These are phyloP conservation scores for Myrmophylax atrothorax DNA, from an alignment of 2,113 vertebrate species.

Conservation along the genomic window DNA sequence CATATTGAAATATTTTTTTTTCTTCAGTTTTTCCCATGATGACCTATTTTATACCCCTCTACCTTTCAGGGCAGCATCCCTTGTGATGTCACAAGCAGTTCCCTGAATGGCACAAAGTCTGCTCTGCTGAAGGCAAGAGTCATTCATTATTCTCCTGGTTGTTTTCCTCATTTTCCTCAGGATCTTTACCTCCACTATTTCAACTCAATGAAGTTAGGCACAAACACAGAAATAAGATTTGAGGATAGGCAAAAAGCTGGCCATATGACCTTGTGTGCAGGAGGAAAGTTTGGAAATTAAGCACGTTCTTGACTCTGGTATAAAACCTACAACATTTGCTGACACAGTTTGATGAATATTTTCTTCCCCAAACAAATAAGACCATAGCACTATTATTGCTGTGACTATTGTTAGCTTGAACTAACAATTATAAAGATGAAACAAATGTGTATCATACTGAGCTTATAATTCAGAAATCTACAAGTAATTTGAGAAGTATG, in stretches of 20 bases:
- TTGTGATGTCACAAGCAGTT: background rate
- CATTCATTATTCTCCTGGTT: background rate
- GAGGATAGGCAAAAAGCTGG: background rate
- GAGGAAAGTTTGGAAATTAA: background rate
- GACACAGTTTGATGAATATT: background rate
- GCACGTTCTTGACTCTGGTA: background rate
- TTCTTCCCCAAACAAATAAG: background rate
- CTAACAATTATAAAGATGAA: background rate
- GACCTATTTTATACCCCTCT: background rate
- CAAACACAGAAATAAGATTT: constrained; percentile 1
- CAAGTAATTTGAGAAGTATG: background rate
- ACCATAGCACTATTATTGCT: background rate
- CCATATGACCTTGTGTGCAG: background rate
- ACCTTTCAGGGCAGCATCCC: background rate
- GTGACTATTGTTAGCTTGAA: background rate
- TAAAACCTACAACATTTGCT: background rate
- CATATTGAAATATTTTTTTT: background rate
- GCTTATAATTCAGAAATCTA: background rate
- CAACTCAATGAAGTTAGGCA: background rate
- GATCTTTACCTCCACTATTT: background rate
- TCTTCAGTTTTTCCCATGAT: background rate
- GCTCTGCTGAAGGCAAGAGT: background rate
- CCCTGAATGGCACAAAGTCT: background rate
- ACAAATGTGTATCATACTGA: background rate
- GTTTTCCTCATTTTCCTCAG: background rate